phyloP scores from a whole-genome alignment of 2,888 invertebrate genomes.

The Onthophagus sagittarius region DNA sequence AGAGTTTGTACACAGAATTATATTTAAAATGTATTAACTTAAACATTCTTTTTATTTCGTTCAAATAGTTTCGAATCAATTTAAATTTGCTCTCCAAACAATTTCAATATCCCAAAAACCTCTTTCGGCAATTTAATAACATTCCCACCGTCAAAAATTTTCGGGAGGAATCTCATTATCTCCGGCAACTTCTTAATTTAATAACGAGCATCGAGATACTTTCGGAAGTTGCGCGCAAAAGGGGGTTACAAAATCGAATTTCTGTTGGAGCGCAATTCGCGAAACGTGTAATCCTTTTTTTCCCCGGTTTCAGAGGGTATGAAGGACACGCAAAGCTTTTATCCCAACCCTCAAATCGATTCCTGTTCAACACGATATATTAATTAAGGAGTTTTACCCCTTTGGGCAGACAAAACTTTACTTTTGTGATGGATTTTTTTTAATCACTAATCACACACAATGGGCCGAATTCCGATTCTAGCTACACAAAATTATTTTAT shows the following conservation, averaged over 20 bases:
- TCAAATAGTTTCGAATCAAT: background rate
- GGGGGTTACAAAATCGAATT: slow-evolving; percentile 4
- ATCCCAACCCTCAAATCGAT: background rate
- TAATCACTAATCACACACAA: too few relatives aligned
- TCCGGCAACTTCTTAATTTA: slow-evolving; percentile 6
- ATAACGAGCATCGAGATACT: slow-evolving; percentile 10
- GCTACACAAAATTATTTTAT: too few relatives aligned
- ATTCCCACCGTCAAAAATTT: background rate
- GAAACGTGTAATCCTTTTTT: slow-evolving; percentile 6
- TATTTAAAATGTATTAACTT: background rate
- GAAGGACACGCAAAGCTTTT: background rate
- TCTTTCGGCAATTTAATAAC: background rate
- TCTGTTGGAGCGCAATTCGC: background rate
- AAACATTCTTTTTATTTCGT: background rate
- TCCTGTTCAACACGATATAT: slow-evolving; percentile 5
- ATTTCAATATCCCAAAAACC: background rate
- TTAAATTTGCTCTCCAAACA: background rate
- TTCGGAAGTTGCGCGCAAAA: background rate
- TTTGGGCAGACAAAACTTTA: background rate
- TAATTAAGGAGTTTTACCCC: slow-evolving; percentile 1
- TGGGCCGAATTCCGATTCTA: too few relatives aligned
- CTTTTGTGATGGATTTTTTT: background rate
- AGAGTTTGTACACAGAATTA: background rate
- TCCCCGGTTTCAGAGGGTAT: background rate
- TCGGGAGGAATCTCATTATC: slow-evolving; percentile 3